Base-by-base conservation (phyloP, 2,888 invertebrate species). In the Brenthis hecate region DNA sequence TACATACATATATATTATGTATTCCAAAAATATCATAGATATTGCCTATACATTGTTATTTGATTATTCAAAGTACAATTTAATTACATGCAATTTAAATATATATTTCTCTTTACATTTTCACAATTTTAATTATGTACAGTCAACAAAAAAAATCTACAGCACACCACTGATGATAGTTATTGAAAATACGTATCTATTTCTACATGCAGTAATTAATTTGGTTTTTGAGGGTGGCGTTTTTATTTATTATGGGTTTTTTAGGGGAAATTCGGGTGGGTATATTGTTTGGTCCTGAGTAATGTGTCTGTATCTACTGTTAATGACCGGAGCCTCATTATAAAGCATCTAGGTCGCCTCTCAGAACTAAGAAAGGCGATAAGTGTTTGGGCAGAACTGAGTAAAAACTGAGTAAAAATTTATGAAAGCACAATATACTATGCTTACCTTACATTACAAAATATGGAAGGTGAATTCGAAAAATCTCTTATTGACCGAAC, bases 271-370 rank as follows among this genome's bases (percentile, higher is more conserved):
- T 47, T n/a, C 48, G 50, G 28, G 48, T 50, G 5, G 23, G 1
- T n/a, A 8, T 58, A 3, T n/a, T 16, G 13, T 36, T 43, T 43
- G 1, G 19, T 23, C 11, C 11, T 3, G 4, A 57, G 47, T 57
- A 51, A 67, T 53, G 62, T 51, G 19, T 48, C 36, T 56, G 63
- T 66, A 11, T 62, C 51, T 67, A 67, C 61, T 64, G 54, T 69
- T 65, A 69, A 67, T 56, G 56, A 57, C 57, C 57, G 43, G 48
- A 36, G 67, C 56, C 66, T 68, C 62, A 65, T 57, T 72, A 72
- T 69, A 69, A 69, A 69, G 61, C 72, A 72, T 69, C 72, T 72
- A 48, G 72, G 72, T 72, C 72, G 65, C 67, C 69, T 65, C 65
- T 72, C 56, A 71, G 65, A 69, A 69, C 66, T 69, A 65, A 69